phyloP scores from a whole-genome alignment of 2,797 vertebrate species.

The Chelmon rostratus region DNA sequence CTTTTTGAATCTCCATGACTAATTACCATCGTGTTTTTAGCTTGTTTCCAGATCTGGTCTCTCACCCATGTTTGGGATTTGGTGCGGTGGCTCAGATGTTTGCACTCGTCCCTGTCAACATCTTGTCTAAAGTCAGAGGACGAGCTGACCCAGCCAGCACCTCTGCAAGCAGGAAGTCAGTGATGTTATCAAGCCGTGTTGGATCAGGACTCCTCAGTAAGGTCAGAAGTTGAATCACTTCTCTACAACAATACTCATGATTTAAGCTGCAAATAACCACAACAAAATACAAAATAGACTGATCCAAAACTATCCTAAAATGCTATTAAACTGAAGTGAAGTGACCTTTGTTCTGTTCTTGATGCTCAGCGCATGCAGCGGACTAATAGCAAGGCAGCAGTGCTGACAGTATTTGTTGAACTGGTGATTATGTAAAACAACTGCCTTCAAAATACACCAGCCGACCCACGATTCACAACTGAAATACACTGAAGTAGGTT shows the following conservation, averaged over 20 bases:
- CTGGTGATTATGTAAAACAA: constrained; percentile 22
- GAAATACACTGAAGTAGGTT: neutral
- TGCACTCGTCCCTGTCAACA: constrained; percentile 23
- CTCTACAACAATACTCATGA: neutral
- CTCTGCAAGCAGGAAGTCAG: constrained; percentile 25
- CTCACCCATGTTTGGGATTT: constrained; percentile 8
- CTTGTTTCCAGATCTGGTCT: neutral
- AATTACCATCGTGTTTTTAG: neutral
- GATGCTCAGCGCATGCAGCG: neutral
- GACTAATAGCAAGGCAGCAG: neutral
- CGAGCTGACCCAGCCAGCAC: constrained; percentile 13
- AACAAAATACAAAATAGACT: neutral
- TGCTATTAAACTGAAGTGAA: neutral
- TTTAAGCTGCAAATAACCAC: neutral
- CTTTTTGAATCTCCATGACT: neutral
- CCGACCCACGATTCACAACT: constrained; percentile 5
- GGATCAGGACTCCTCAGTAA: constrained; percentile 3
- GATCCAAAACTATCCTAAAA: neutral
- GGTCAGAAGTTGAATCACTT: neutral
- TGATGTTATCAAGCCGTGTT: constrained; percentile 12
- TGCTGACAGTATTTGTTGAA: constrained; percentile 4
- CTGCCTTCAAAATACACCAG: neutral
- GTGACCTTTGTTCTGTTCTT: neutral
- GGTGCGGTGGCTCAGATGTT: constrained; percentile 19
- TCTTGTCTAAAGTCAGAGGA: neutral